Conservation (phyloP, 2,113 vertebrate species). For the Ictalurus furcatus region DNA sequence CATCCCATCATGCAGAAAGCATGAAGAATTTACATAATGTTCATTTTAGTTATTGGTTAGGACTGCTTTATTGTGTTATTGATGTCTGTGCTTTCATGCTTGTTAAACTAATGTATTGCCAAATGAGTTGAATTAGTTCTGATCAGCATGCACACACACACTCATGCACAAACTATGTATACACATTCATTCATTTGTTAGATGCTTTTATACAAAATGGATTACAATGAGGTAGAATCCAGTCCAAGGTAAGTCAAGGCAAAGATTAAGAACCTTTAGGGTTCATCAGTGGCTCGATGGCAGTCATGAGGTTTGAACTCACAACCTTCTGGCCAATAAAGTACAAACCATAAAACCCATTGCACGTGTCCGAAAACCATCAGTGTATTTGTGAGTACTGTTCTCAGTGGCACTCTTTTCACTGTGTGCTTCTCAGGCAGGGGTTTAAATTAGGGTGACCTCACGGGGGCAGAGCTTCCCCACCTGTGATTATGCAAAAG, state of each 20-base stretch:
- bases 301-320: neutral
- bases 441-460: neutral
- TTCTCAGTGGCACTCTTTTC: neutral
- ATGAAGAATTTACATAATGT: neutral
- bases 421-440: neutral
- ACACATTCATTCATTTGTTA: neutral
- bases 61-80: neutral
- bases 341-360: neutral
- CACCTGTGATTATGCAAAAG: neutral
- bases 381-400: neutral
- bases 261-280: neutral
- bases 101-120: neutral
- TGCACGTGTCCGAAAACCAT: neutral
- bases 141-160: neutral
- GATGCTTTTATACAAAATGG: neutral
- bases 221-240: neutral
- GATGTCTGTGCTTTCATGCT: constrained; percentile 2
- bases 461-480: neutral
- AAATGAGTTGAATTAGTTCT: neutral
- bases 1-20: neutral
- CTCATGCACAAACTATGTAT: neutral
- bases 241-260: neutral
- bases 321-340: neutral
- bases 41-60: neutral
- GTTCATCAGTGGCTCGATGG: neutral